phyloP scores from a whole-genome alignment of 2,113 vertebrate genomes.

The Myotis yumanensis region DNA sequence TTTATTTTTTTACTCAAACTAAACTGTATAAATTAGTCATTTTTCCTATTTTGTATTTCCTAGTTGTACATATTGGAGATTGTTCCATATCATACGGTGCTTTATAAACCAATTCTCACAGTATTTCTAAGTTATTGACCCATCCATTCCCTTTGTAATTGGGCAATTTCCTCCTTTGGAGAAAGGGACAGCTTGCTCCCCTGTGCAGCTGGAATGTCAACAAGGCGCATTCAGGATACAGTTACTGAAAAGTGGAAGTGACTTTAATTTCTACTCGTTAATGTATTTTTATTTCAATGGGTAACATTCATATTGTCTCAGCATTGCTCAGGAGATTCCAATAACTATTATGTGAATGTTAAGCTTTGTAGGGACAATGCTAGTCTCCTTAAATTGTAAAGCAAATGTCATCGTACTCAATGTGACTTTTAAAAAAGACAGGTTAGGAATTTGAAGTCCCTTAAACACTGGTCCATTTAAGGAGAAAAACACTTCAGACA shows the following conservation, averaged over 20 bases:
- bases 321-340: background rate
- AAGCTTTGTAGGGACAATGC: background rate
- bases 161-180: background rate
- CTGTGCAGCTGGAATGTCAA: background rate
- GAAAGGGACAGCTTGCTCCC: background rate
- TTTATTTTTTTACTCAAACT: constrained; percentile 3
- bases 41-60: background rate
- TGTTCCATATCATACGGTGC: background rate
- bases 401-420: background rate
- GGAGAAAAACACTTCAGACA: background rate
- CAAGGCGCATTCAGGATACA: background rate
- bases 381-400: constrained; percentile 12
- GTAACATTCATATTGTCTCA: background rate
- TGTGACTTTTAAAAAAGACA: background rate
- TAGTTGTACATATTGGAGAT: background rate
- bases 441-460: constrained; percentile 23
- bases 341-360: background rate
- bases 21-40: background rate
- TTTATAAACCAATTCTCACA: background rate
- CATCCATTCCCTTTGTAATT: constrained; percentile 1
- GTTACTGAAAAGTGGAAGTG: background rate
- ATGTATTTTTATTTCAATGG: constrained; percentile 35
- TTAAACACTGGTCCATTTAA: constrained; percentile 33
- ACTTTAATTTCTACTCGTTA: background rate
- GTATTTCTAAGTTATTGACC: background rate